Base-by-base conservation (phyloP, 2,888 invertebrate species). In the Belgica antarctica region DNA sequence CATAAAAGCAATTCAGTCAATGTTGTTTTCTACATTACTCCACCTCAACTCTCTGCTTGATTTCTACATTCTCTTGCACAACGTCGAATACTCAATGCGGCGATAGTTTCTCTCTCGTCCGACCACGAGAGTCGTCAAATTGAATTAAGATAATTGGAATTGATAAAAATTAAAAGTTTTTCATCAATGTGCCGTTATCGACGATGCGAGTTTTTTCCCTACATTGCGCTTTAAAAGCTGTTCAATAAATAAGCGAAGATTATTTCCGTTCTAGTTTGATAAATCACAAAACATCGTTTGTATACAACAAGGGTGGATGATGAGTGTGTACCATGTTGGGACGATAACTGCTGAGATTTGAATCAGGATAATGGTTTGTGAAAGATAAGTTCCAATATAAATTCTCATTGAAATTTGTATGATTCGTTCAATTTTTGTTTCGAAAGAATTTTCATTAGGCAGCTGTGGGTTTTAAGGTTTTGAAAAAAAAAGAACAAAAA, bases 81-180 rank as follows among this genome's bases (percentile, higher is more conserved):
- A 41, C 15, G 41, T 41, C 41, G 41, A 5, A 41, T n/a, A 41
- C 41, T 41, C n/a, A 5, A 5, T 41, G n/a, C 15, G 5, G 31
- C 15, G 41, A 41, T 41, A 41, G 41, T 63, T 63, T 63, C 62
- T 66, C 66, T 66, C 66, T 47, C 27, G 17, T 19, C 31, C 28
- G 7, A n/a, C 2, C 12, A 19, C 41, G 25, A 46, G 15, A 46
- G 15, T 47, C 17, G n/a, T 57, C 8, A 36, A 47, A 65, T 47
- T 65, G 65, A 65, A 65, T 65, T 65, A 65, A 65, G 65, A 65
- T 65, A 65, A 65, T 65, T 65, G 65, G 47, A 36, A 65, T 5
- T 65, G 65, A 65, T 36, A 65, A 65, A 65, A 34, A 46, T 65
- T 65, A 22, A 65, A 65, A 36, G 46, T 63, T 63, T 27, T 61